A percentile compares a stretch with the other conserved stretches of the same genome.
These are phyloP conservation scores for Epinephelus coioides DNA, from an alignment of 2,797 vertebrate species.

Conservation along the genomic window DNA sequence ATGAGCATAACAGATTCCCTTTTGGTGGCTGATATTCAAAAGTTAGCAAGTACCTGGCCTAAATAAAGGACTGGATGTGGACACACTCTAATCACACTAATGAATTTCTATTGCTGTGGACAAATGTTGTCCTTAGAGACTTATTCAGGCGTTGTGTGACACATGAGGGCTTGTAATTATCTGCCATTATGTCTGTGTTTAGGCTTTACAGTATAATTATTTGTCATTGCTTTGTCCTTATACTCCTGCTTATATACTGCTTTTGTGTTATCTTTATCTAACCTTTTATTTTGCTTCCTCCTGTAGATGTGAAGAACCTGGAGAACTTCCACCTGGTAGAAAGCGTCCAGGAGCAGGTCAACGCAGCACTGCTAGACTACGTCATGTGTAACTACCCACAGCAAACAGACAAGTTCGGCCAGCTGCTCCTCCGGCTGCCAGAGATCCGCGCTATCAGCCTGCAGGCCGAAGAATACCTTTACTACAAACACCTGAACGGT, in stretches of 20 bases:
- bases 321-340: constrained; percentile 99
- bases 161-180: not conserved
- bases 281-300: constrained; percentile 19
- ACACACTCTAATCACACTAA: too few species aligned
- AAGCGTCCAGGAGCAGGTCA: constrained; percentile 98
- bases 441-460: constrained; percentile 98
- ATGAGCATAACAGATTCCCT: too few species aligned
- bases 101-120: not conserved
- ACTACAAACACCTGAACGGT: constrained; percentile 99
- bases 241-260: not conserved
- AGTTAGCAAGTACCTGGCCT: not conserved
- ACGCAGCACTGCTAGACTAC: constrained; percentile 96
- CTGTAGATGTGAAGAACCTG: constrained; percentile 96
- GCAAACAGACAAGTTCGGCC: constrained; percentile 97
- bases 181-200: not conserved
- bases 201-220: not conserved
- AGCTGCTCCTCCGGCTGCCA: constrained; percentile 95
- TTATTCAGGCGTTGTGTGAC: not conserved
- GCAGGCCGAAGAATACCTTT: constrained; percentile 99
- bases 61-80: not conserved
- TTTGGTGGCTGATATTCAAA: too few species aligned
- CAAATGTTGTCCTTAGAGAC: not conserved
- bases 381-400: constrained; percentile 98
- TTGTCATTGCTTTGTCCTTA: not conserved
- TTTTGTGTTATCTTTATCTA: not conserved